Base-by-base conservation (phyloP, 2,797 vertebrate species). In the Discoglossus pictus region DNA sequence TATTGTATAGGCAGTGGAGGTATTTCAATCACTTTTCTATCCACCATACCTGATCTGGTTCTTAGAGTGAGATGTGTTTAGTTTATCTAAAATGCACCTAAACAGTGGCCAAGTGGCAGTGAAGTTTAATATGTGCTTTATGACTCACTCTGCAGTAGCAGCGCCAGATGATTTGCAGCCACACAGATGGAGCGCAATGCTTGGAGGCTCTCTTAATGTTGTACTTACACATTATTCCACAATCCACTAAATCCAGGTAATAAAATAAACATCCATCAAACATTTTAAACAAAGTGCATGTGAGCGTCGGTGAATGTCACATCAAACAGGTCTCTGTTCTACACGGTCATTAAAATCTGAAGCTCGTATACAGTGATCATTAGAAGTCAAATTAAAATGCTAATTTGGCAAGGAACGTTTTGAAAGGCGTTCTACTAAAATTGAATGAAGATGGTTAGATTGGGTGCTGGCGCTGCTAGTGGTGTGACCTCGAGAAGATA, bases 361-460 rank as follows among this genome's bases (percentile, higher is more conserved):
- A 25, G 53, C 46, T 51, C 59, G 52, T 64, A 65, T 51, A 48
- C 61, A 56, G 47, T 42, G 60, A 63, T 55, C 61, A 58, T 71
- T 71, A 64, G 60, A 47, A 58, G 60, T 58, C 52, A 71, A 63
- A 64, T 71, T 52, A 65, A 64, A 71, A 71, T 71, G 68, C 44
- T 71, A 59, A 71, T 71, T 51, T 51, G 24, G 20, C 11, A 12
- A 43, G 52, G 60, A 51, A 15, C 31, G 23, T 25, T 34, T 42
- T 54, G 35, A 70, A 43, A 50, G 25, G 52, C 68, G n/a, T 43
- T 34, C 23, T 43, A 13, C 44, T 17, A 16, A 71, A 54, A 59
- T 46, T 65, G 18, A 71, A 71, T 58, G 53, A 47, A 38, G 53
- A 55, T 50, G 20, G 53, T 63, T 64, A 71, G 35, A 43, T 25